Evolutionary conservation across 2,113 vertebrate genomes (phyloP).

Genomic region (Numenius arquata): DNA sequence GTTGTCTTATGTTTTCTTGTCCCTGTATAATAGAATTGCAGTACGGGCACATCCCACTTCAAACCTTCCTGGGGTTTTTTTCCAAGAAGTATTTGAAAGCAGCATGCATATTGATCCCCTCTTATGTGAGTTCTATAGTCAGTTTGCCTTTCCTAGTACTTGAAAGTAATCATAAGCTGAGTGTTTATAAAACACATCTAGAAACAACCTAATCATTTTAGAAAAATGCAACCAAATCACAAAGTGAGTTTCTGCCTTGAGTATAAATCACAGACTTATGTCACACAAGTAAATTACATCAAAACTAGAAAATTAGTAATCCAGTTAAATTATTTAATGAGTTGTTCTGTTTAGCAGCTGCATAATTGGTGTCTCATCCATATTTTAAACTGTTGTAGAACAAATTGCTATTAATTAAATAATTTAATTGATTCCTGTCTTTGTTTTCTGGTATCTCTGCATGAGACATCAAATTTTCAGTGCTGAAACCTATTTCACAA

Average conservation of each 20-base stretch:
- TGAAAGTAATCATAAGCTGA: background rate
- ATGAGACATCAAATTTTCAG: background rate
- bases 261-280: background rate
- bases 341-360: slow-evolving; percentile 56
- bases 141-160: background rate
- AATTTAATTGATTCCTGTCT: slow-evolving; percentile 30
- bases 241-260: background rate
- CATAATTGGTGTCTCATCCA: slow-evolving; percentile 46
- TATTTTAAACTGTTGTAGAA: slow-evolving; percentile 55
- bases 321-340: slow-evolving; percentile 63
- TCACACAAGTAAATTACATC: background rate
- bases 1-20: slow-evolving; percentile 70
- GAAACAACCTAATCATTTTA: background rate
- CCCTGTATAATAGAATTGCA: slow-evolving; percentile 60
- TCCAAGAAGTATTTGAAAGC: slow-evolving; percentile 25
- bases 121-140: background rate
- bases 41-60: slow-evolving; percentile 44
- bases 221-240: background rate
- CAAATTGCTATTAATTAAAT: slow-evolving; percentile 47
- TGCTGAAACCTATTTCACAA: background rate
- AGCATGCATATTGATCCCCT: background rate
- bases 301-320: slow-evolving; percentile 43
- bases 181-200: background rate
- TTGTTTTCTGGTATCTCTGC: background rate
- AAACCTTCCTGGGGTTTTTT: slow-evolving; percentile 28